These are phyloP conservation scores for Nomada goodeniana DNA, from an alignment of 2,888 invertebrate species.

Conservation along the genomic window DNA sequence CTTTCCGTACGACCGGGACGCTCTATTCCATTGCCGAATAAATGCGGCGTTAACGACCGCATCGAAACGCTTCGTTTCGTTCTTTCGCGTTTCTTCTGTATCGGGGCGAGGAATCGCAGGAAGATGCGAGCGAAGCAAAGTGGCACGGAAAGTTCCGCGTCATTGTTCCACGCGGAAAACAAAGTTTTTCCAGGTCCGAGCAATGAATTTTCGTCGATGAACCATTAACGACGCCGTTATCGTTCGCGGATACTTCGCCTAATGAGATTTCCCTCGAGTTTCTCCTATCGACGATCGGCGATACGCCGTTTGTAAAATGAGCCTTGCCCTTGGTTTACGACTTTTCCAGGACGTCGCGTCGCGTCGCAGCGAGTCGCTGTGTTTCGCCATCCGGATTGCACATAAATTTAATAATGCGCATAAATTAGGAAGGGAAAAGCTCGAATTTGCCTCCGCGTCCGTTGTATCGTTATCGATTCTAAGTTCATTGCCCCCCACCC, in stretches of 20 bases:
- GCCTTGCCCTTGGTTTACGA: slow-evolving; percentile 59
- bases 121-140: too few relatives aligned
- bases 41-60: not conserved
- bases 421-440: slow-evolving; percentile 29
- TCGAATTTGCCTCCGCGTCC: not conserved
- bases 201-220: slow-evolving; percentile 73
- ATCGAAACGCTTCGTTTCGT: not conserved
- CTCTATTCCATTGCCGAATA: not conserved
- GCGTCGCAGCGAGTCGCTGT: slow-evolving; percentile 12
- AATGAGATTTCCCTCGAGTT: slow-evolving; percentile 73
- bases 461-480: not conserved
- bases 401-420: slow-evolving; percentile 51
- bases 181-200: slow-evolving; percentile 55
- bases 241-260: slow-evolving; percentile 68
- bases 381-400: slow-evolving; percentile 63
- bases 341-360: slow-evolving; percentile 58
- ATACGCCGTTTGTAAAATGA: slow-evolving; percentile 55
- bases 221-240: slow-evolving; percentile 74
- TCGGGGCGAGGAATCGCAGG: not conserved
- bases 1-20: not conserved
- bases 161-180: slow-evolving; percentile 58
- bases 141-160: slow-evolving; percentile 40
- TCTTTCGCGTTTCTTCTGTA: too few relatives aligned
- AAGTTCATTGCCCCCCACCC: too few relatives aligned
- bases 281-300: slow-evolving; percentile 62